phyloP scores from a whole-genome alignment of 1,140 invertebrate species.

The Zaprionus kolodkinae region DNA sequence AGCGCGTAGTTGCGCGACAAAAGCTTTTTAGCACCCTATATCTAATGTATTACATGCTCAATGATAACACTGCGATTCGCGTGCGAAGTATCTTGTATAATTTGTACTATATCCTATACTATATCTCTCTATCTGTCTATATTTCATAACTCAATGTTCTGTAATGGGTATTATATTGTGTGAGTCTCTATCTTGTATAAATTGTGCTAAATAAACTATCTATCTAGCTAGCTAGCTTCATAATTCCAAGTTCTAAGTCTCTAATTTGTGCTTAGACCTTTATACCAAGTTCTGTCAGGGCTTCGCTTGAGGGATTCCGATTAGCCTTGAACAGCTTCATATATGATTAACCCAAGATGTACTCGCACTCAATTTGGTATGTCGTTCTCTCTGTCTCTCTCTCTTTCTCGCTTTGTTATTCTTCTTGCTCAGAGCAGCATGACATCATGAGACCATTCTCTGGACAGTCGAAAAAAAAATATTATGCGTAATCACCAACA shows the following conservation, averaged over 20 bases:
- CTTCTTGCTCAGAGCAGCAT: constrained; percentile 32
- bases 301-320: not conserved
- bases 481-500: constrained; percentile 77
- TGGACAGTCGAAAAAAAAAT: constrained; percentile 60
- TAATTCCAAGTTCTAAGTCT: no score
- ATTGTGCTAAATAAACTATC: no score
- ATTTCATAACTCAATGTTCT: no score
- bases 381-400: not conserved
- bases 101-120: not conserved
- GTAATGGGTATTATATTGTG: no score
- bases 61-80: constrained; percentile 10
- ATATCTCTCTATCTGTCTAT: no score
- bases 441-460: constrained; percentile 65
- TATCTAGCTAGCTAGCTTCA: no score
- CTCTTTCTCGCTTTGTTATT: not conserved
- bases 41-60: constrained; percentile 24
- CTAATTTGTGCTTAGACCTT: no score
- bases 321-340: constrained; percentile 22
- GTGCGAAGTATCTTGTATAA: constrained; percentile 1
- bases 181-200: no score
- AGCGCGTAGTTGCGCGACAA: constrained; percentile 2
- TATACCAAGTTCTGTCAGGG: no score
- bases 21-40: constrained; percentile 22
- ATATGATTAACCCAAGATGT: constrained; percentile 23
- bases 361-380: not conserved